Conservation (phyloP, 2,888 invertebrate species). For the Dinocampus coccinellae region DNA sequence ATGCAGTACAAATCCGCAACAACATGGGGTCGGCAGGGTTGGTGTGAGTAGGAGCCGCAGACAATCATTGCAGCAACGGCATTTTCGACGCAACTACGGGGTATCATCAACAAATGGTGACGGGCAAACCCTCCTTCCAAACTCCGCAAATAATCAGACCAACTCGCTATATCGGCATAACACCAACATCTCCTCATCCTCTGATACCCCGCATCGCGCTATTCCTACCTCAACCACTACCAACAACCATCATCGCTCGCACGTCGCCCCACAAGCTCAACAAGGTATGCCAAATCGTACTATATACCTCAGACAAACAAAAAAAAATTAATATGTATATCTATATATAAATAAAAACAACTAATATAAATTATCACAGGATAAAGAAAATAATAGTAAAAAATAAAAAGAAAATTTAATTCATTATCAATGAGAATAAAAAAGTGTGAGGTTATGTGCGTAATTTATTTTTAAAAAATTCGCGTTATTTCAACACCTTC, state of each 20-base stretch:
- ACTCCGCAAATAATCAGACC: constrained; percentile 62
- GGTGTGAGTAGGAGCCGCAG: constrained; percentile 55
- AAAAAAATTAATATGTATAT: not conserved
- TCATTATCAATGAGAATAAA: no score
- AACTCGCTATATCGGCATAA: constrained; percentile 61
- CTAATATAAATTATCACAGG: no score
- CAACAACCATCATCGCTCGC: constrained; percentile 59
- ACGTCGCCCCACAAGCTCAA: constrained; percentile 57
- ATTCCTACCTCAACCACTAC: constrained; percentile 54
- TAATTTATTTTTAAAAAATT: no score
- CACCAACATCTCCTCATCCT: constrained; percentile 64
- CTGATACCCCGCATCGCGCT: constrained; percentile 54
- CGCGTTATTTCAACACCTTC: no score
- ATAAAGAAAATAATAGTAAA: not conserved
- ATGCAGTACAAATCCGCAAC: constrained; percentile 62
- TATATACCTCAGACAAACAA: constrained; percentile 34
- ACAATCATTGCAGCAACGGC: constrained; percentile 61
- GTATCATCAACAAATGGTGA: constrained; percentile 63
- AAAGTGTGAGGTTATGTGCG: no score
- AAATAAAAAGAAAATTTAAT: not conserved
- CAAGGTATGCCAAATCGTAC: constrained; percentile 59
- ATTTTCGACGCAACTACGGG: constrained; percentile 64
- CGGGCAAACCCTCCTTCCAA: constrained; percentile 64
- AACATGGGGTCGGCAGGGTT: constrained; percentile 53
- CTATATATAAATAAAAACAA: not conserved